These are phyloP conservation scores for Ibidorhyncha struthersii DNA, from an alignment of 2,113 vertebrate genomes.

Conservation along the genomic window DNA sequence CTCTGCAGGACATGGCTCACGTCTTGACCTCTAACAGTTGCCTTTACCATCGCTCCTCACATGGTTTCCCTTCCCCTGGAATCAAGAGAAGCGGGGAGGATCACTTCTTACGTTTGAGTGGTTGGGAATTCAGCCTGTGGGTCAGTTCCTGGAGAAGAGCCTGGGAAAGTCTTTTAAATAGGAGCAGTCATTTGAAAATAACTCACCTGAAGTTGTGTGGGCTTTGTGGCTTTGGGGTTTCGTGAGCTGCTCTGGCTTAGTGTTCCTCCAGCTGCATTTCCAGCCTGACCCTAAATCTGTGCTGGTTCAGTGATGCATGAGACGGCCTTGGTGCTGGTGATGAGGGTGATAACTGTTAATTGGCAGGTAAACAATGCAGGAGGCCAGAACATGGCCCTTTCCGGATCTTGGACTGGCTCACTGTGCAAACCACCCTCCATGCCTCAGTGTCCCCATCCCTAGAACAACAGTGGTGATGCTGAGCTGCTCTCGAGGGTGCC, in stretches of 20 bases:
- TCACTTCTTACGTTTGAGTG: rapidly evolving
- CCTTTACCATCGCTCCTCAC: rapidly evolving
- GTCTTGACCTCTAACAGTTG: neutral
- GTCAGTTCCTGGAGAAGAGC: neutral
- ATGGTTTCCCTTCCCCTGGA: neutral
- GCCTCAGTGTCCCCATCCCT: neutral
- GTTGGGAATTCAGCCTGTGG: neutral
- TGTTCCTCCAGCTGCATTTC: neutral
- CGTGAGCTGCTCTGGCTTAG: neutral
- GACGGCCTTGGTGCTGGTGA: neutral
- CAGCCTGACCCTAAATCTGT: neutral
- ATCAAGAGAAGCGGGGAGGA: rapidly evolving
- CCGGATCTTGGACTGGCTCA: neutral
- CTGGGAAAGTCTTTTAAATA: neutral
- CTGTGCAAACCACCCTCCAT: rapidly evolving
- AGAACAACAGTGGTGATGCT: neutral
- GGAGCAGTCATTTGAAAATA: neutral
- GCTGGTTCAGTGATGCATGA: rapidly evolving
- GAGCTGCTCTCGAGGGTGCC: neutral
- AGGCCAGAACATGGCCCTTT: too few species aligned
- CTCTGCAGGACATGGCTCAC: rapidly evolving
- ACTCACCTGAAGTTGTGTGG: neutral
- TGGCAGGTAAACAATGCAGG: neutral
- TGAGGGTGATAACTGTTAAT: neutral
- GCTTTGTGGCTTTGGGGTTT: neutral